Evolutionary conservation across 2,113 vertebrate genomes (phyloP).

Genomic region (Pseudopipra pipra): DNA sequence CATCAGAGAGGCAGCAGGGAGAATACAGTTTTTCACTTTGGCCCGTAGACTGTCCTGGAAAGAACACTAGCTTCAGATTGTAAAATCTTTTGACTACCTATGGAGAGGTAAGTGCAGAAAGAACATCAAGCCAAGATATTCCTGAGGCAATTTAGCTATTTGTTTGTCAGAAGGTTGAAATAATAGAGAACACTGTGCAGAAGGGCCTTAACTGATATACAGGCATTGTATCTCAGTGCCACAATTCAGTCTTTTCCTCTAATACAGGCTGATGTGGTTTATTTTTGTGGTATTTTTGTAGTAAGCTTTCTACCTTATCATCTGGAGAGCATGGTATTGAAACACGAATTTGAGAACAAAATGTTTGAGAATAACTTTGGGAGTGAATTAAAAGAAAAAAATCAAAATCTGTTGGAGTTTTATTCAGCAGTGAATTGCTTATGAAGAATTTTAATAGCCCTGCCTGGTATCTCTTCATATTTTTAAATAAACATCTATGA

Average conservation of each 20-base stretch:
- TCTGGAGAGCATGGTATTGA: neutral
- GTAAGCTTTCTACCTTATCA: neutral
- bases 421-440: neutral
- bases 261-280: neutral
- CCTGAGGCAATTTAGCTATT: neutral
- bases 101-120: conserved; percentile 11
- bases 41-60: neutral
- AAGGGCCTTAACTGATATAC: neutral
- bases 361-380: neutral
- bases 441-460: neutral
- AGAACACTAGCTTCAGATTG: neutral
- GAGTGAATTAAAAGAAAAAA: neutral
- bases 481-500: neutral
- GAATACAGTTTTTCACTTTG: neutral
- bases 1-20: neutral
- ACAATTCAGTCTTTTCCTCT: neutral
- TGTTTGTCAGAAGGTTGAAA: neutral
- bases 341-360: neutral
- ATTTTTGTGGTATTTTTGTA: neutral
- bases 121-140: neutral
- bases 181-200: neutral
- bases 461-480: neutral
- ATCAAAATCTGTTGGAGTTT: neutral
- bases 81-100: neutral
- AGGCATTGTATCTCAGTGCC: neutral